Evolutionary conservation across 2,113 vertebrate genomes (phyloP).

Genomic region (human (Homo sapiens)): GRCh38 chr5:172721001-172721500

Average conservation of each 20-base stretch:
- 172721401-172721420: neutral
- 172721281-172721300: neutral
- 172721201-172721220: neutral
- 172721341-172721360: neutral
- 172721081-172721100: neutral
- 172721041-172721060: accelerated
- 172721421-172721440: neutral
- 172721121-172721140: neutral
- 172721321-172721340: no score
- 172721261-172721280: neutral
- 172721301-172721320: neutral
- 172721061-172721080: neutral
- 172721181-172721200: neutral
- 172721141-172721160: neutral
- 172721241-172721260: neutral
- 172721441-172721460: neutral
- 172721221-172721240: neutral
- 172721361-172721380: neutral
- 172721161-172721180: neutral
- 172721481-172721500: neutral
- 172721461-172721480: neutral
- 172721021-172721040: neutral
- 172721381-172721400: neutral
- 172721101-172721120: neutral
- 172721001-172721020: neutral